Conservation (phyloP, 2,113 vertebrate species). For the Dicaeum eximium region DNA sequence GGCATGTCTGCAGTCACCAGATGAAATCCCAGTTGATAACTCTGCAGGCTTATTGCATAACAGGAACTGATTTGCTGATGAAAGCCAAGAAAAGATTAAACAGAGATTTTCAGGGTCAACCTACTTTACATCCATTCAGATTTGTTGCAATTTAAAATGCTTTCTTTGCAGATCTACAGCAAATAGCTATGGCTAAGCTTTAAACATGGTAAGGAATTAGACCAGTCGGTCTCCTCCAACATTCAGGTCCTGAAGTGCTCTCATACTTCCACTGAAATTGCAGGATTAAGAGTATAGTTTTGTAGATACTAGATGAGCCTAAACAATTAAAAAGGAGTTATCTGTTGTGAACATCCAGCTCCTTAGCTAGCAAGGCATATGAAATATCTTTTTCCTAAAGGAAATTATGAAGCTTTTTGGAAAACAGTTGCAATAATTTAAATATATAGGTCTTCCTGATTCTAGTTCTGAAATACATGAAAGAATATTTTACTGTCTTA, state of each 20-base stretch:
- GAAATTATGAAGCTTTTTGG: background rate
- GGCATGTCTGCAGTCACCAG: background rate
- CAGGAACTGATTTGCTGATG: conserved; percentile 44
- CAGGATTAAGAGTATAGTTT: background rate
- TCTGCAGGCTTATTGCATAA: conserved; percentile 50
- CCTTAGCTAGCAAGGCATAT: background rate
- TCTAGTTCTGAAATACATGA: background rate
- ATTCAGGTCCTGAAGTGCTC: background rate
- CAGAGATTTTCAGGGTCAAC: conserved; percentile 51
- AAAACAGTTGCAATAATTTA: background rate
- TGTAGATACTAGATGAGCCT: background rate
- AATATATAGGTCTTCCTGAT: background rate
- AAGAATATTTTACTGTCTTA: background rate
- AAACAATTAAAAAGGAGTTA: background rate
- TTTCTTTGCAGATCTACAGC: conserved; percentile 12
- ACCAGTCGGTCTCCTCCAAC: background rate
- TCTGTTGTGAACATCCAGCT: background rate
- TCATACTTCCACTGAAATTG: background rate
- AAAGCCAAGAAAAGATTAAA: conserved; percentile 57
- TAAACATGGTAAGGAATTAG: conserved; percentile 23
- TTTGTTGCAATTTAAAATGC: conserved; percentile 36
- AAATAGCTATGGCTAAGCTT: conserved; percentile 15
- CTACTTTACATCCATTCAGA: conserved; percentile 22
- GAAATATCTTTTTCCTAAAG: background rate
- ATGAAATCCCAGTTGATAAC: conserved; percentile 36